Evolutionary conservation across 2,888 invertebrate species (phyloP).

Genomic region (Aricia artaxerxes): DNA sequence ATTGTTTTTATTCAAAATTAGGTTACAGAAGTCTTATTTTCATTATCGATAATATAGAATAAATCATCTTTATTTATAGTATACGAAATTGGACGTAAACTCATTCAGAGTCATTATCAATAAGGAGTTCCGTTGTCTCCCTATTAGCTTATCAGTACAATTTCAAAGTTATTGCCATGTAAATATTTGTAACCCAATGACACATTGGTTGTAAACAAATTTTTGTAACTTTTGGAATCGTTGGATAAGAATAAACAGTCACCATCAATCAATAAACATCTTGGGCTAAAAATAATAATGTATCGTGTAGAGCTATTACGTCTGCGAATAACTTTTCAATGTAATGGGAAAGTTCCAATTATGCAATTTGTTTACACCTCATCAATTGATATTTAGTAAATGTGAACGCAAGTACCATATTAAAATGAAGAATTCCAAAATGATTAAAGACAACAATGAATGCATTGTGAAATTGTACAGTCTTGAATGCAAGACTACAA

Average conservation of each 20-base stretch:
- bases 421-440: background rate
- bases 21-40: background rate
- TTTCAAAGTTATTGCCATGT: constrained; percentile 22
- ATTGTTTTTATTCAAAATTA: background rate
- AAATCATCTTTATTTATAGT: background rate
- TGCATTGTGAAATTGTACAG: no score
- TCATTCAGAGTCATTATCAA: constrained; percentile 20
- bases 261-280: background rate
- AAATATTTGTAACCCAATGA: background rate
- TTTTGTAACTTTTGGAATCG: background rate
- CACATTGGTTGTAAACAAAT: background rate
- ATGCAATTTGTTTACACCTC: background rate
- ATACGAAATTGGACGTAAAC: constrained; percentile 5
- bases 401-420: background rate
- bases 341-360: background rate
- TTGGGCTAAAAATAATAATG: background rate
- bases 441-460: background rate
- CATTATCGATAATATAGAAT: background rate
- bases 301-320: background rate
- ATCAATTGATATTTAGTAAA: background rate
- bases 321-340: background rate
- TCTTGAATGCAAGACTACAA: background rate
- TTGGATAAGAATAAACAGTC: background rate
- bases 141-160: constrained; percentile 9
- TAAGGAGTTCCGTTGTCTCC: constrained; percentile 12